These are phyloP conservation scores for Phataginus tetradactyla DNA, from an alignment of 2,797 vertebrate species.

Conservation along the genomic window DNA sequence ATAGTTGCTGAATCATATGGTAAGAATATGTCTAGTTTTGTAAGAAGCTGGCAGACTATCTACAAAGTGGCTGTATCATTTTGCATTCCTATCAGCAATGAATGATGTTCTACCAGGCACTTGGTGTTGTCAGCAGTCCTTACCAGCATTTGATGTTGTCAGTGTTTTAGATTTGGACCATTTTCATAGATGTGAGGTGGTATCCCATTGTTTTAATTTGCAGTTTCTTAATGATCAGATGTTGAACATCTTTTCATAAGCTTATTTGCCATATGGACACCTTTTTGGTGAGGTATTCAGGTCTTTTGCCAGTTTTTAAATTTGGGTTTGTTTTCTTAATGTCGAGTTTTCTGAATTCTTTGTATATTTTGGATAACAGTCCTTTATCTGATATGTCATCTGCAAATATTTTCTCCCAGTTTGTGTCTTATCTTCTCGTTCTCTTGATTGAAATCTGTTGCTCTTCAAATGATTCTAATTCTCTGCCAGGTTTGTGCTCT, in stretches of 20 bases:
- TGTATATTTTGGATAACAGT: slow-evolving; percentile 31
- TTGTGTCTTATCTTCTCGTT: background rate
- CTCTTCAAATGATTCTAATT: background rate
- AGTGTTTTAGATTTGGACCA: background rate
- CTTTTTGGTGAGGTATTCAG: background rate
- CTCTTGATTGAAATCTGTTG: background rate
- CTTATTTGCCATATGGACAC: background rate
- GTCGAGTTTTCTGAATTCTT: slow-evolving; percentile 24
- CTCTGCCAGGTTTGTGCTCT: background rate
- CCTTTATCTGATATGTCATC: background rate
- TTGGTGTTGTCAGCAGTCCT: background rate
- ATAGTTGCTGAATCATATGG: background rate
- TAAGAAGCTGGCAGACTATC: background rate
- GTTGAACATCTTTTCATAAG: background rate
- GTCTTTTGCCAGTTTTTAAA: background rate
- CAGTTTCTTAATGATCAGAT: background rate
- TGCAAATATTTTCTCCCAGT: slow-evolving; percentile 5
- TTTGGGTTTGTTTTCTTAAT: background rate
- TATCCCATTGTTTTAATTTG: background rate
- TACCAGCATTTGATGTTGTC: background rate
- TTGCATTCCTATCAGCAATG: background rate
- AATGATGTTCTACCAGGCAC: background rate
- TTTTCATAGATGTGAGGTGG: background rate
- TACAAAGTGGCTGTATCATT: background rate
- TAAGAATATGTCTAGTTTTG: background rate